Evolutionary conservation across 1,140 invertebrate genomes (phyloP), one percentile per base, ranked within the genome.

Genomic region (Phthorimaea operculella): DNA sequence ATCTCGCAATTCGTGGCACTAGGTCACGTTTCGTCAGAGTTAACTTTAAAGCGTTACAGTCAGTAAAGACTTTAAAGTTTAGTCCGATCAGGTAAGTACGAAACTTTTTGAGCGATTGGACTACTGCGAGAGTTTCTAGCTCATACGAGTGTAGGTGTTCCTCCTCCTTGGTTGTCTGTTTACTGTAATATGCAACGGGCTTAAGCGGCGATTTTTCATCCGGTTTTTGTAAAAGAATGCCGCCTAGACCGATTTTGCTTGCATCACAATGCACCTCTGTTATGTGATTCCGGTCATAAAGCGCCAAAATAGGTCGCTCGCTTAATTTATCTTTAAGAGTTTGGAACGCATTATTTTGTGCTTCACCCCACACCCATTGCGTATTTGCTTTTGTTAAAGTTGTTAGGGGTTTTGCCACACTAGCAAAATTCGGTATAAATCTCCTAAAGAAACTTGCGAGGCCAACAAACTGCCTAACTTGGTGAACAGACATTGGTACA

Each of bases 381-480:
- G 51, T 34, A 16, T 68, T 58, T 49, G 76, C 64, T 53, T 66
- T 64, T 10, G 64, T 62, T 12, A 77, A 57, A 4, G 55, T 54
- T 0, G 66, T 68, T 9, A 81, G 47, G 7, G 68, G 72, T 47
- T 58, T 57, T 1, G 67, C 59, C 11, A 66, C 58, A 33, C 51
- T 28, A 10, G 74, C 64, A 55, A 75, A 72, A 42, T 66, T 58
- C 8, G 59, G 42, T 0, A 75, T 56, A 55, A 67, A 78, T 12
- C 15, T 28, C 11, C 66, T 50, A 52, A 73, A 78, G 45, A 63
- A 76, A 49, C 70, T 63, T 10, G 62, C 59, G 21, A 71, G 44
- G 39, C 71, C 66, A 9, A 70, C 36, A 57, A 77, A 77, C 45
- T 64, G 61, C 48, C 70, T 51, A 11, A 74, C 49, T 54, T 72